Base-by-base conservation (phyloP, 1,140 invertebrate genomes). In the Homarus americanus region DNA sequence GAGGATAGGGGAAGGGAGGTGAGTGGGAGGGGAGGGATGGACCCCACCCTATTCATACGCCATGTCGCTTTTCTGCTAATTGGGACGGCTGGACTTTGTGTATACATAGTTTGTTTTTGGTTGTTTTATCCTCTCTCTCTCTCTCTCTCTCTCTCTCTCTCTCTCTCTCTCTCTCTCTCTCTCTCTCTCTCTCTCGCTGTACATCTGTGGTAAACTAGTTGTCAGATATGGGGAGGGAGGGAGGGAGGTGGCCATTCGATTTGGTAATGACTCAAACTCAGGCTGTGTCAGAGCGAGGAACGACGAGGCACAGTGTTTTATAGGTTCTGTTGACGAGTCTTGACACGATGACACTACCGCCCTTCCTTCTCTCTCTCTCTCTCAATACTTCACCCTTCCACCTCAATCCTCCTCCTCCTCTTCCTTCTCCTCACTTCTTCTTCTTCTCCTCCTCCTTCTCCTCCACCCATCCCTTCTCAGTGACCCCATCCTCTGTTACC, bases 131-230 rank as follows among this genome's bases (percentile, higher is more conserved):
- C 17, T 49, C 78, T 80, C 24, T 32, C 40, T 41, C 41, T 49
- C 24, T n/a, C 44, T 32, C 78, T 49, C 40, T 49, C 17, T 78
- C 75, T 78, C 75, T 78, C 75, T 78, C 75, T 78, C 36, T 78
- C 75, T 78, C 75, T 78, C 75, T 78, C 75, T 78, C 75, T 78
- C 75, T 78, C 75, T 78, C 75, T 78, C 75, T 78, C 75, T 78
- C 75, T 78, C 75, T 78, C 75, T 78, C 36, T 78, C 75, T 78
- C 75, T 78, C 75, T 78, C 75, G 34, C 75, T 40, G 15, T 41
- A 28, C 38, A 15, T 40, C 40, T 41, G 28, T 24, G n/a, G n/a
- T n/a, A n/a, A n/a, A n/a, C n/a, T n/a, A n/a, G n/a, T n/a, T n/a
- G n/a, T n/a, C n/a, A n/a, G n/a, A n/a, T n/a, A 49, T 4, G 44